Percentiles rank a stretch among this genome's conserved stretches.
These are phyloP conservation scores for Asteroscopus sphinx DNA, from an alignment of 2,888 invertebrate genomes.

Conservation along the genomic window DNA sequence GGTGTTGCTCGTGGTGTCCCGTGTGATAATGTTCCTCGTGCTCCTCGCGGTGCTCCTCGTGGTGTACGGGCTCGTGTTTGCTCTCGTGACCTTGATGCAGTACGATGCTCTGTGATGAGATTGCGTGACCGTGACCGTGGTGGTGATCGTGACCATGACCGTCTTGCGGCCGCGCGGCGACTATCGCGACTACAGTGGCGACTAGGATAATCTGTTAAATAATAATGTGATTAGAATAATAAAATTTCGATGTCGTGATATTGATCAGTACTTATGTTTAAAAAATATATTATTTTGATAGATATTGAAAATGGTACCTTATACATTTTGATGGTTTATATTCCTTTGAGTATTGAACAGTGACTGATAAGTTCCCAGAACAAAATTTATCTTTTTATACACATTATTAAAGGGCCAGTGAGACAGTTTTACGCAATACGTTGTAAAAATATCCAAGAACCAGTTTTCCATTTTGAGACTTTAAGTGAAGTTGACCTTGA, in stretches of 20 bases:
- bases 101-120: slow-evolving; percentile 69
- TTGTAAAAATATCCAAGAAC: slow-evolving; percentile 9
- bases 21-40: too few relatives aligned
- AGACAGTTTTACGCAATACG: slow-evolving; percentile 20
- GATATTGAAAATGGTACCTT: slow-evolving; percentile 22
- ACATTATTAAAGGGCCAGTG: slow-evolving; percentile 11
- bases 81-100: slow-evolving; percentile 66
- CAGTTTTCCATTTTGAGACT: slow-evolving; percentile 12
- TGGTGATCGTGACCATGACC: slow-evolving; percentile 47
- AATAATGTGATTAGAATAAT: not conserved
- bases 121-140: slow-evolving; percentile 64
- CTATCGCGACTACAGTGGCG: slow-evolving; percentile 36
- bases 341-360: slow-evolving; percentile 3
- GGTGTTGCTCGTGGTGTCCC: slow-evolving; percentile 62
- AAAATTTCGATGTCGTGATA: not conserved
- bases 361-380: slow-evolving; percentile 28
- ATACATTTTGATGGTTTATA: slow-evolving; percentile 37
- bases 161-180: slow-evolving; percentile 43
- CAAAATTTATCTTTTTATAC: slow-evolving; percentile 40
- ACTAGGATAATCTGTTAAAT: slow-evolving; percentile 20
- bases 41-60: too few relatives aligned
- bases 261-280: too few relatives aligned
- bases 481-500: slow-evolving; percentile 22
- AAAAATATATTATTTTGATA: too few relatives aligned
- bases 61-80: too few relatives aligned